phyloP scores from a whole-genome alignment of 2,888 invertebrate genomes.

The Chaetogeoica ovagalla region DNA sequence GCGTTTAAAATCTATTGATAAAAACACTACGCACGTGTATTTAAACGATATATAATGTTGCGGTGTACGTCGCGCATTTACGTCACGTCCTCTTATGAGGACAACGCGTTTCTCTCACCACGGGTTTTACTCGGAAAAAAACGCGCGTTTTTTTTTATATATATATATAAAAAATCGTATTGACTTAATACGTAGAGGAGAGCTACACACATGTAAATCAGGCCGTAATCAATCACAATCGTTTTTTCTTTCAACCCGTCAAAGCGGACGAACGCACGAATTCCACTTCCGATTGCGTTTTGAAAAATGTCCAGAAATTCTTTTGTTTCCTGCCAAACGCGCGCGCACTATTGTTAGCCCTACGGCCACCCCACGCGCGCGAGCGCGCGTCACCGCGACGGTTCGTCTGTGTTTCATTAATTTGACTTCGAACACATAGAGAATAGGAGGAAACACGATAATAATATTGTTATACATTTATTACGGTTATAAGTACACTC shows the following conservation, averaged over 20 bases:
- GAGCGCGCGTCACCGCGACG: background rate
- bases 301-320: conserved; percentile 42
- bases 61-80: too few species aligned
- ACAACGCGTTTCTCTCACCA: too few species aligned
- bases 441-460: background rate
- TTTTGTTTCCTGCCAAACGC: conserved; percentile 44
- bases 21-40: too few species aligned
- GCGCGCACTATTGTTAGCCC: conserved; percentile 35
- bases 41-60: too few species aligned
- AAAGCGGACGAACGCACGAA: background rate
- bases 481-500: too few species aligned
- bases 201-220: too few species aligned
- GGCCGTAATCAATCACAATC: background rate
- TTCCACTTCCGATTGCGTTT: conserved; percentile 20
- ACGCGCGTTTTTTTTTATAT: background rate
- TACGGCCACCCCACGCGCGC: background rate
- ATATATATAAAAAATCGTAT: background rate
- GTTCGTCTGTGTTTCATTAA: conserved; percentile 32
- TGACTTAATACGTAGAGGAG: background rate
- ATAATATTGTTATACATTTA: background rate
- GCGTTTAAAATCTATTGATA: too few species aligned
- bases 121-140: background rate
- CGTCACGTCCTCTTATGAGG: too few species aligned
- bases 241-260: background rate
- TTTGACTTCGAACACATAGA: conserved; percentile 16